phyloP scores from a whole-genome alignment of 2,797 vertebrate genomes.

The Lagothrix lagotricha region DNA sequence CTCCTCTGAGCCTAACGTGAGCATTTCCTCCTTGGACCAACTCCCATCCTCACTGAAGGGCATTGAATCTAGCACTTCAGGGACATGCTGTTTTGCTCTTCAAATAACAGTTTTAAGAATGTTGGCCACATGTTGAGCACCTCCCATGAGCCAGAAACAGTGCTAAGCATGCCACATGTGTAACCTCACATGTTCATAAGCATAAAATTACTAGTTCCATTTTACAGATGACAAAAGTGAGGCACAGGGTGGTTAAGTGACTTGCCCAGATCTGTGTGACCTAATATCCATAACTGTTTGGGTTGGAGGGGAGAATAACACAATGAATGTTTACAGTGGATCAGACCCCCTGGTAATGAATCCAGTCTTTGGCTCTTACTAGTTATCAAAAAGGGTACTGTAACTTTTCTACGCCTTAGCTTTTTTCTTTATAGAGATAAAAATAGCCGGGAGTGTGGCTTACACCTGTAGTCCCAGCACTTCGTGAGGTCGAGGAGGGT shows the following conservation, averaged over 20 bases:
- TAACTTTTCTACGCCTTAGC: neutral
- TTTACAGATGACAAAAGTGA: neutral
- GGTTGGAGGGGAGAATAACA: neutral
- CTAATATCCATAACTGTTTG: neutral
- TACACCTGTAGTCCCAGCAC: neutral
- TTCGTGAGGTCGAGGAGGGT: neutral
- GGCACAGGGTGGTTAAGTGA: neutral
- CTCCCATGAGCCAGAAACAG: neutral
- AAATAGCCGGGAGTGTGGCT: neutral
- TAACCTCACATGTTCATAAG: neutral
- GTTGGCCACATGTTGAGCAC: neutral
- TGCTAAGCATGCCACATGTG: neutral
- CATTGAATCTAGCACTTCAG: neutral
- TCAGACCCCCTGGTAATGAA: neutral
- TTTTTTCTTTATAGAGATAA: neutral
- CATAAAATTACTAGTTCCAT: neutral
- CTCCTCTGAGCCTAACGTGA: neutral
- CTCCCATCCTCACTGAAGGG: neutral
- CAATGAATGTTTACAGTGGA: neutral
- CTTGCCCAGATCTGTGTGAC: neutral
- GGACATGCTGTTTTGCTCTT: neutral
- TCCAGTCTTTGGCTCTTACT: neutral
- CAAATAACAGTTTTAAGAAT: neutral
- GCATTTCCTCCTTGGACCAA: neutral
- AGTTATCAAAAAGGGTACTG: neutral